A percentile compares a stretch with the other conserved stretches of the same genome.
These are phyloP conservation scores for Neoarius graeffei DNA, from an alignment of 2,113 vertebrate species.

Conservation along the genomic window DNA sequence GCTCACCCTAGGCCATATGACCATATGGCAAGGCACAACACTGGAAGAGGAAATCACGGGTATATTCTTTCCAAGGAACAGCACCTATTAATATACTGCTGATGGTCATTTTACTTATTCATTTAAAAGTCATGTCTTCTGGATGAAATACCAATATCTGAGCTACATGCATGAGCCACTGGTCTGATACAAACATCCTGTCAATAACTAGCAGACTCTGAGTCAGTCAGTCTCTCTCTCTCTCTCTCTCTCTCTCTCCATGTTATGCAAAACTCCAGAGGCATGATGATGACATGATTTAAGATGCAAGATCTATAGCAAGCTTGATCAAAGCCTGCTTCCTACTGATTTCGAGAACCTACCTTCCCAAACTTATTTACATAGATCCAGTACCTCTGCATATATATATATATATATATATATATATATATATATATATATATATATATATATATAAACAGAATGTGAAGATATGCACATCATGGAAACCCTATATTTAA, in stretches of 20 bases:
- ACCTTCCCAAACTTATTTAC: not conserved
- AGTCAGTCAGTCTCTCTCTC: not conserved
- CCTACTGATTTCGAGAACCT: not conserved
- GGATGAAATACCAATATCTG: not conserved
- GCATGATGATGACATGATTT: not conserved
- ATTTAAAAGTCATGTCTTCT: not conserved
- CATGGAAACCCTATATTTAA: no score
- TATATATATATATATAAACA: no score
- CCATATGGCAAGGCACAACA: slow-evolving; percentile 1
- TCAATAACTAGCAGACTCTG: not conserved
- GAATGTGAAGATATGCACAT: no score
- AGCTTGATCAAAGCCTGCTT: not conserved
- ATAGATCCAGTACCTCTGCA: not conserved
- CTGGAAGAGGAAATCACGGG: not conserved
- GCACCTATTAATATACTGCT: not conserved
- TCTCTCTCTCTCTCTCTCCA: not conserved
- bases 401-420: no score
- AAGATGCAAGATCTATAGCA: not conserved
- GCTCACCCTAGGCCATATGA: slow-evolving; percentile 1
- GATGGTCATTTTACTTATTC: not conserved
- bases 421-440: no score
- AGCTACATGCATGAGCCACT: not conserved
- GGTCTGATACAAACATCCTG: not conserved
- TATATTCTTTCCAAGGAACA: not conserved
- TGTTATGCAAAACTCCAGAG: not conserved